phyloP scores from a whole-genome alignment of 2,113 vertebrate species.

The Leucoraja erinaceus region DNA sequence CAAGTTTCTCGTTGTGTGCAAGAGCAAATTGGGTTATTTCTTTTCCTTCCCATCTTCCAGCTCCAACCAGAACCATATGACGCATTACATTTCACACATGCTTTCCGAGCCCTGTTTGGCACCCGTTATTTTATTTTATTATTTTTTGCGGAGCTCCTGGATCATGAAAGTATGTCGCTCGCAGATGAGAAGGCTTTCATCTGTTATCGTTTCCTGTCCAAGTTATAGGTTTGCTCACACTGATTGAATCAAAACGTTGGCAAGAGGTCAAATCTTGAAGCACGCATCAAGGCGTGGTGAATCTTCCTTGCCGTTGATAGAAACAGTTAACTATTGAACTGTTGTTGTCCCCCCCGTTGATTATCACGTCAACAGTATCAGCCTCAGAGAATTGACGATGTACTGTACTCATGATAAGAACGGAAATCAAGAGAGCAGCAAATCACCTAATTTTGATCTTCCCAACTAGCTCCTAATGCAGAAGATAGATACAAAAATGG shows the following conservation, averaged over 20 bases:
- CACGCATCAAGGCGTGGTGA: constrained; percentile 7
- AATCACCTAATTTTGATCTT: constrained; percentile 9
- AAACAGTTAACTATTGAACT: neutral
- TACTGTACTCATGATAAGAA: neutral
- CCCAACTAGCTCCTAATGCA: neutral
- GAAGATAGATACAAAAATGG: too few relatives aligned
- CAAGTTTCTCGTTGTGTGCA: neutral
- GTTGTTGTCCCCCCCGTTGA: neutral
- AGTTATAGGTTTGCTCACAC: constrained; percentile 15
- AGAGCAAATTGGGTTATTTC: constrained; percentile 12
- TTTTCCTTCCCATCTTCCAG: constrained; percentile 22
- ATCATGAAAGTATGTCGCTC: constrained; percentile 12
- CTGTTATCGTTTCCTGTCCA: constrained; percentile 13
- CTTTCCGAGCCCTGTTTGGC: constrained; percentile 17
- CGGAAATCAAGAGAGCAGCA: neutral
- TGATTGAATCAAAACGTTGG: constrained; percentile 35
- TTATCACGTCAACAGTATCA: neutral
- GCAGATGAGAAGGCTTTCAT: constrained; percentile 14
- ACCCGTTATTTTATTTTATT: neutral
- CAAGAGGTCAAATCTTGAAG: neutral
- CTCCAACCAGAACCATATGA: constrained; percentile 31
- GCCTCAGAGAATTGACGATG: neutral
- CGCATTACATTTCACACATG: constrained; percentile 33
- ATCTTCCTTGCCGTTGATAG: neutral
- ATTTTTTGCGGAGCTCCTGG: constrained; percentile 7